A percentile compares a stretch with the other conserved stretches of the same genome.
Evolutionary conservation across 1,140 invertebrate genomes (phyloP).

Genomic region (Orussus abietinus): DNA sequence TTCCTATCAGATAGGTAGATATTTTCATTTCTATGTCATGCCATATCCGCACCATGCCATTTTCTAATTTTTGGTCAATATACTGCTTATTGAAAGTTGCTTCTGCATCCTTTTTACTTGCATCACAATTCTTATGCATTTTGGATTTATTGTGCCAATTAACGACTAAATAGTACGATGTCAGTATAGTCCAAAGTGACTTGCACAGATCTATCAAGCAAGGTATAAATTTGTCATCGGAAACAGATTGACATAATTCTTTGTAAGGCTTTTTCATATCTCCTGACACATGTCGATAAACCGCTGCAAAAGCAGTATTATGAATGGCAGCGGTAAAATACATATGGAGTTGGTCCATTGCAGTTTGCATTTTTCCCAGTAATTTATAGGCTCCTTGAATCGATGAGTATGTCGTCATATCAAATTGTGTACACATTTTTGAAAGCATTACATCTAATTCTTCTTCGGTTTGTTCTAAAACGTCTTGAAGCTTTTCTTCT

Average conservation of each 20-base stretch:
- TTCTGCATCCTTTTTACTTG: constrained; percentile 55
- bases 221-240: constrained; percentile 73
- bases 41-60: constrained; percentile 84
- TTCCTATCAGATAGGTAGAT: constrained; percentile 69
- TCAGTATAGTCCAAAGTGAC: constrained; percentile 75
- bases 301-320: constrained; percentile 75
- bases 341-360: constrained; percentile 93
- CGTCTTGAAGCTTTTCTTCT: constrained; percentile 85
- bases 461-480: constrained; percentile 86
- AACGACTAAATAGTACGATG: constrained; percentile 77
- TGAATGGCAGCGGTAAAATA: constrained; percentile 93
- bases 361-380: constrained; percentile 81
- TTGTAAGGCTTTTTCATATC: constrained; percentile 72
- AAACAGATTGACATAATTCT: constrained; percentile 72
- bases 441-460: constrained; percentile 84
- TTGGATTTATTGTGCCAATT: constrained; percentile 67
- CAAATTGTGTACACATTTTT: constrained; percentile 71
- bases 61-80: constrained; percentile 83
- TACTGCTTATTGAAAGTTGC: constrained; percentile 70
- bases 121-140: constrained; percentile 31
- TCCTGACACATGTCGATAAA: constrained; percentile 69
- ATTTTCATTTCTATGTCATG: constrained; percentile 93
- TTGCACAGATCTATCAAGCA: constrained; percentile 80
- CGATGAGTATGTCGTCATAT: constrained; percentile 68
- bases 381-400: constrained; percentile 82